Percentiles rank a stretch among this genome's conserved stretches.
Conservation (phyloP, 2,113 vertebrate genomes). For the Holacanthus passer region DNA sequence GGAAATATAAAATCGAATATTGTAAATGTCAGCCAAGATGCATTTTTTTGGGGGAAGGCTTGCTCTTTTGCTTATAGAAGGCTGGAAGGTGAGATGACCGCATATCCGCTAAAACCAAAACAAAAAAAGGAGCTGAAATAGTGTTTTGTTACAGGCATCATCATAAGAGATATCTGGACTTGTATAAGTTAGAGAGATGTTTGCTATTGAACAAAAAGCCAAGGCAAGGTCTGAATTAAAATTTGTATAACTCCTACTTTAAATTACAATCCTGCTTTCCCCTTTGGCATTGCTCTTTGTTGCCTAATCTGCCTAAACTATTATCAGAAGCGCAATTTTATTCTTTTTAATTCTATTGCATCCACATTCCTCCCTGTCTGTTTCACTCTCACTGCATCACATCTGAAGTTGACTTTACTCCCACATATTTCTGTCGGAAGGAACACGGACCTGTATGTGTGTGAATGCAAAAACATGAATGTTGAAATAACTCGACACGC, state of each 20-base stretch:
- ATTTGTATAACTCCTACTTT: neutral
- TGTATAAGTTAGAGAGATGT: neutral
- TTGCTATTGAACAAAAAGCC: neutral
- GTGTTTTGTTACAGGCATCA: neutral
- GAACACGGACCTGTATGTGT: neutral
- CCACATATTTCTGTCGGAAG: neutral
- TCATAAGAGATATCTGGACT: neutral
- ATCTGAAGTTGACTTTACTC: constrained; percentile 24
- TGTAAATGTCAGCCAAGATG: constrained; percentile 4
- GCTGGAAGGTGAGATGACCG: neutral
- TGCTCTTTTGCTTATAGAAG: neutral
- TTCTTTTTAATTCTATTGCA: neutral
- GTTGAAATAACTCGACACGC: neutral
- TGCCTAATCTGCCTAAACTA: neutral
- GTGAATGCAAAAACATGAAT: neutral
- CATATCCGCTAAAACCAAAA: neutral
- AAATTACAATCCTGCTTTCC: neutral
- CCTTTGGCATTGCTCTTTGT: constrained; percentile 2
- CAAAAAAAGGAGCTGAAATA: neutral
- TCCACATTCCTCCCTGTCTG: neutral
- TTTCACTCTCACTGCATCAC: neutral
- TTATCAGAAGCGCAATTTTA: neutral
- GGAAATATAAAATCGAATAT: neutral
- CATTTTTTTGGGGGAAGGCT: neutral
- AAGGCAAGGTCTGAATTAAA: neutral